A percentile compares a stretch with the other conserved stretches of the same genome.
Evolutionary conservation across 2,797 vertebrate genomes (phyloP).

Genomic region (Lutjanus argentimaculatus): DNA sequence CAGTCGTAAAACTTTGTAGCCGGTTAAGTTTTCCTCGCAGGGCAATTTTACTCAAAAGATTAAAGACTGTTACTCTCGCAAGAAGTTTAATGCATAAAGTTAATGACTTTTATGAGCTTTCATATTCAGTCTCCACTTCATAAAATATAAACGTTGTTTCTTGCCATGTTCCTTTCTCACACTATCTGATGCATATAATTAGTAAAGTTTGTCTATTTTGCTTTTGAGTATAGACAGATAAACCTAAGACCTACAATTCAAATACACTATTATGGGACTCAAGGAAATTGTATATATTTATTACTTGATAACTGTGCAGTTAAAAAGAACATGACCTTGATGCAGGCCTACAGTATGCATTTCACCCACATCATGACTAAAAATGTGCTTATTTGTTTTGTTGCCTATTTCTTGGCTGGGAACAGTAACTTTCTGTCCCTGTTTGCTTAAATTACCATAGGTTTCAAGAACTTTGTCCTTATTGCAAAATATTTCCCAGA

Average conservation of each 20-base stretch:
- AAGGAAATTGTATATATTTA: neutral
- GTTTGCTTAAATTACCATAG: too few relatives aligned
- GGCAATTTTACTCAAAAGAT: constrained; percentile 75
- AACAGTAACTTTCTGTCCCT: constrained; percentile 7
- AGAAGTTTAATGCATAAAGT: constrained; percentile 63
- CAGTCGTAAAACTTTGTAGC: constrained; percentile 77
- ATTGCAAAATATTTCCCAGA: too few relatives aligned
- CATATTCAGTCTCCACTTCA: constrained; percentile 58
- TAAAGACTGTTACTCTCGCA: constrained; percentile 68
- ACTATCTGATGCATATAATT: constrained; percentile 35
- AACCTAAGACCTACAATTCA: neutral
- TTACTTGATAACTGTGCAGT: neutral
- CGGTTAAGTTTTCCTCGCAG: constrained; percentile 73
- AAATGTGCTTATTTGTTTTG: too few relatives aligned
- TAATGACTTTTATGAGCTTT: constrained; percentile 75
- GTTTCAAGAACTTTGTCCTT: too few relatives aligned
- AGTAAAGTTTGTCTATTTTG: constrained; percentile 4
- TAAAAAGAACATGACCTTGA: neutral
- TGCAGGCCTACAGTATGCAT: neutral
- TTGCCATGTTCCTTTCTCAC: constrained; percentile 40
- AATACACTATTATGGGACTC: neutral
- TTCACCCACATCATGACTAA: neutral
- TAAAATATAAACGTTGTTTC: constrained; percentile 50
- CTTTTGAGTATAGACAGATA: constrained; percentile 9
- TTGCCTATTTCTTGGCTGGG: neutral